Evolutionary conservation across 2,888 invertebrate genomes (phyloP), one percentile per base, ranked within the genome.

Genomic region (Furcula furcula): DNA sequence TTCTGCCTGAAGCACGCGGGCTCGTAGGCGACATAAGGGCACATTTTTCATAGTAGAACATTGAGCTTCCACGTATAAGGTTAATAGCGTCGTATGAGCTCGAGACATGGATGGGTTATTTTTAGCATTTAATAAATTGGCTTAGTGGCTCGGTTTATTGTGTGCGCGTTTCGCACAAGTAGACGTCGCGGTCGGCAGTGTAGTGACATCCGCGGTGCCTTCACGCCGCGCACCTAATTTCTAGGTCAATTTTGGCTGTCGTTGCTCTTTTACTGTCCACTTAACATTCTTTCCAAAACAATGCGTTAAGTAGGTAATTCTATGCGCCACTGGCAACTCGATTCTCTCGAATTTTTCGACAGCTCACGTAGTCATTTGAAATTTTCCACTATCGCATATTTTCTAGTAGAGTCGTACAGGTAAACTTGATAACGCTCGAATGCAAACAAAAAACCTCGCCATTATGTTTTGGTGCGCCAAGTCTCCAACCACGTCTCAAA

Each of bases 81-180:
- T 79, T 85, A 85, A 84, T 82, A 83, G 71, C 77, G 74, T 73
- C 72, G 68, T 74, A 80, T 80, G 75, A 72, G 75, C 63, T 71
- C 66, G 83, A 82, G 86, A 83, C 73, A 75, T 81, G 73, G 75
- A 65, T 65, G 72, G 63, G 79, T 79, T 88, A 88, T 88, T 88
- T 88, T 87, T 88, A 88, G 87, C 79, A 72, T 77, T n/a, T 85
- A 79, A 78, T 87, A 88, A 88, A 88, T 88, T 87, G 86, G 83
- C 80, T 88, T 86, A 83, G 83, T 80, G 70, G 75, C 80, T 80
- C 76, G 69, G 69, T 78, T 82, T 83, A 83, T 82, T 84, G 82
- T 82, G 75, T 67, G 78, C 62, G 71, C 76, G 77, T 78, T 83
- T 78, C 64, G 76, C 73, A 74, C 78, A 78, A 76, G 75, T 76